These are phyloP conservation scores for Dinocampus coccinellae DNA, from an alignment of 2,888 invertebrate genomes.

Conservation along the genomic window DNA sequence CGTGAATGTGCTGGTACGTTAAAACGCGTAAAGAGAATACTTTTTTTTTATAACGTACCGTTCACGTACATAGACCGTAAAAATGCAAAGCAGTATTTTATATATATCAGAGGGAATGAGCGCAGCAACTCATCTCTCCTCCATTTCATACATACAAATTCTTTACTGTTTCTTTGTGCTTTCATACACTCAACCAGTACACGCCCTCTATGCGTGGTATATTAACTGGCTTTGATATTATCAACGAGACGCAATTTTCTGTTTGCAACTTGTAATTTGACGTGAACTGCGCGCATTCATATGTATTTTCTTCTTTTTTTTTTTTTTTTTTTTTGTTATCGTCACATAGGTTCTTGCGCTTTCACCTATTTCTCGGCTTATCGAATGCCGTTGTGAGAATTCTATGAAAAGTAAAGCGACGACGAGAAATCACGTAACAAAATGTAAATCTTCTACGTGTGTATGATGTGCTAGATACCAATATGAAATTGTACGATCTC, in stretches of 20 bases:
- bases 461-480: background rate
- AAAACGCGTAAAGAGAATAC: slow-evolving; percentile 41
- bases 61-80: slow-evolving; percentile 51
- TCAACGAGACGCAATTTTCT: slow-evolving; percentile 53
- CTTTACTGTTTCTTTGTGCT: background rate
- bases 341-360: background rate
- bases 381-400: background rate
- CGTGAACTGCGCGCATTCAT: slow-evolving; percentile 18
- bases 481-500: background rate
- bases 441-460: background rate
- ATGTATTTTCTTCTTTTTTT: background rate
- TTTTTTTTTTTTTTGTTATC: slow-evolving; percentile 3
- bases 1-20: slow-evolving; percentile 12
- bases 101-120: slow-evolving; percentile 39
- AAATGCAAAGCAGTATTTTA: slow-evolving; percentile 54
- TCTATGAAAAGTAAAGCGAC: background rate
- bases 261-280: slow-evolving; percentile 43
- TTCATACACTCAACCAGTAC: background rate
- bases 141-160: background rate
- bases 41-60: slow-evolving; percentile 51
- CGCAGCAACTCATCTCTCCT: slow-evolving; percentile 29
- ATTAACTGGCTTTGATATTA: slow-evolving; percentile 51
- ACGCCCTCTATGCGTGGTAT: slow-evolving; percentile 42
- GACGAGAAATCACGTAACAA: background rate
- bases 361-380: background rate